phyloP scores from a whole-genome alignment of 2,797 vertebrate species.

The Ceyx erithaca region DNA sequence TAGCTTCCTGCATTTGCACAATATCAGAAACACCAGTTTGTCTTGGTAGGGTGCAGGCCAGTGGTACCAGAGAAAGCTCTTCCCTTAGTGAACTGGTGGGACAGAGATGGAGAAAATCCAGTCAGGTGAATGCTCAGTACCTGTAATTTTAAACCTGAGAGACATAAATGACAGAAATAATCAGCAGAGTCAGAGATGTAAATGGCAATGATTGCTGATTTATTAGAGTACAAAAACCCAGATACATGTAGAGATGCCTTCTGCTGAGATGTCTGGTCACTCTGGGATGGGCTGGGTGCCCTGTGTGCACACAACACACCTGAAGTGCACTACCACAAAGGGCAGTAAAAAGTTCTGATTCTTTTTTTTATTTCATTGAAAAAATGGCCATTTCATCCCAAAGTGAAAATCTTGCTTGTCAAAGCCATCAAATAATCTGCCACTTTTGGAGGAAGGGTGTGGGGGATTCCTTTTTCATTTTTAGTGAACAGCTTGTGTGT shows the following conservation, averaged over 20 bases:
- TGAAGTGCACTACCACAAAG: background rate
- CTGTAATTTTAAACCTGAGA: accelerated
- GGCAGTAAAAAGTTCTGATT: background rate
- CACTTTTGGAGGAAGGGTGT: background rate
- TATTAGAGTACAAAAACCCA: background rate
- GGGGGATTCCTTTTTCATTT: background rate
- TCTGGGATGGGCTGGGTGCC: background rate
- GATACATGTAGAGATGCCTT: background rate
- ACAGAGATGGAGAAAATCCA: background rate
- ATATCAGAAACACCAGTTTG: background rate
- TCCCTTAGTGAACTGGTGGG: background rate
- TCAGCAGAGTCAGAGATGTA: background rate
- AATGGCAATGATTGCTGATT: background rate
- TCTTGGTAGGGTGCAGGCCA: background rate
- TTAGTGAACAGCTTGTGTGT: slow-evolving; percentile 5
- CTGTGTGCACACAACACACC: background rate
- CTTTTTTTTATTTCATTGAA: background rate
- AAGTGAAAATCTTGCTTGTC: background rate
- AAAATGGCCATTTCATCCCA: background rate
- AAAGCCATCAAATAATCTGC: slow-evolving; percentile 6
- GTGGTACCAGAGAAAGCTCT: background rate
- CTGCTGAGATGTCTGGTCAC: background rate
- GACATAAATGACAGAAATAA: background rate
- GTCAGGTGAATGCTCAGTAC: background rate
- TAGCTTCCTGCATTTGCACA: background rate